phyloP scores from a whole-genome alignment of 2,797 vertebrate genomes.

The Ctenosaura bakeri region DNA sequence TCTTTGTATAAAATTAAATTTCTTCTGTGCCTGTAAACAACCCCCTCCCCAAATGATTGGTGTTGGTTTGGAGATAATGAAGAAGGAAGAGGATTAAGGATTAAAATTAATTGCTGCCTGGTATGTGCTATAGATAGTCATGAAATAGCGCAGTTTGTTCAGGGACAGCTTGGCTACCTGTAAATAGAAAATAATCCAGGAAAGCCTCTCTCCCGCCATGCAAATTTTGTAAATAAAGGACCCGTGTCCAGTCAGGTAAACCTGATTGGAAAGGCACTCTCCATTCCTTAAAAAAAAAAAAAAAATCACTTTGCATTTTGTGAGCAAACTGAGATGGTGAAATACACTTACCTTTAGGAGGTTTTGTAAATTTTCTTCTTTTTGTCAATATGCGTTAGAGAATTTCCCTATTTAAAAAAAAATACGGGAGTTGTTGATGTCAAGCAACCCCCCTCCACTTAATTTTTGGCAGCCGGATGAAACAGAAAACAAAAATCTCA shows the following conservation, averaged over 20 bases:
- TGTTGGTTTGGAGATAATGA: slow-evolving; percentile 65
- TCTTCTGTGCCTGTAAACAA: not conserved
- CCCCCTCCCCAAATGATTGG: slow-evolving; percentile 33
- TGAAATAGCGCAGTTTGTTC: slow-evolving; percentile 59
- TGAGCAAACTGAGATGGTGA: rapidly evolving
- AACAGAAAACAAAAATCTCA: not conserved
- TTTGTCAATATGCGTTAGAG: not conserved
- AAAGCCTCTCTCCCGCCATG: not conserved
- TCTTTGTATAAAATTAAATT: not conserved
- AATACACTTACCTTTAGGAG: not conserved
- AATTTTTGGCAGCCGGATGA: not conserved
- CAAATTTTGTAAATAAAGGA: slow-evolving; percentile 54
- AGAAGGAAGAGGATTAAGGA: slow-evolving; percentile 74
- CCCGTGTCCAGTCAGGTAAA: slow-evolving; percentile 22
- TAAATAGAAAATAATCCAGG: slow-evolving; percentile 74
- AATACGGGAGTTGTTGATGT: not conserved
- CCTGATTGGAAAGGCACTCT: too few relatives aligned
- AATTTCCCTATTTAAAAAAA: not conserved
- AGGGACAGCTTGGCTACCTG: slow-evolving; percentile 72
- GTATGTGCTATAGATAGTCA: slow-evolving; percentile 72
- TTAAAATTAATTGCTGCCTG: slow-evolving; percentile 72
- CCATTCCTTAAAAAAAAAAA: not conserved
- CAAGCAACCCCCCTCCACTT: not conserved
- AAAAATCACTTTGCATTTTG: not conserved
- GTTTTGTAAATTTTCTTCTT: not conserved